These are phyloP conservation scores for Bombyx mandarina DNA, from an alignment of 1,140 invertebrate genomes.

Conservation along the genomic window DNA sequence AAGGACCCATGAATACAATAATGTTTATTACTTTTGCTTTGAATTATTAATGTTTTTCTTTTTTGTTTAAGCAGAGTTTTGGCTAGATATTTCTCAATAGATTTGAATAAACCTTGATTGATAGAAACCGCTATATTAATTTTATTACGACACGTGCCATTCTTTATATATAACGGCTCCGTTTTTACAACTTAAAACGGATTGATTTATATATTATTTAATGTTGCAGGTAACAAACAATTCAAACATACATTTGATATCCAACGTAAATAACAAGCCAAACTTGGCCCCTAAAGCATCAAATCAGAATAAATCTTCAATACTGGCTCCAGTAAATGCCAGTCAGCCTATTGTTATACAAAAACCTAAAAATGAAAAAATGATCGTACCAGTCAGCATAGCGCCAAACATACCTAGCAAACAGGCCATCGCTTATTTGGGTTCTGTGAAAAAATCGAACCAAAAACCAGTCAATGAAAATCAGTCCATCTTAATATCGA, in stretches of 20 bases:
- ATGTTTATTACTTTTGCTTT: too few relatives aligned
- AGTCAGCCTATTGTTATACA: conserved; percentile 66
- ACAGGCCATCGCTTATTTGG: conserved; percentile 56
- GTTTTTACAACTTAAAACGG: too few relatives aligned
- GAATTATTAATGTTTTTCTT: too few relatives aligned
- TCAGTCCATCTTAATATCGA: conserved; percentile 62
- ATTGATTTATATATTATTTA: neutral
- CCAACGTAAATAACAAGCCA: conserved; percentile 54
- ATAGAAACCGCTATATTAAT: too few relatives aligned
- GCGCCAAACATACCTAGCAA: conserved; percentile 44
- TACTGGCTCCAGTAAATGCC: conserved; percentile 49
- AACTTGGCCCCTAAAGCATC: conserved; percentile 54
- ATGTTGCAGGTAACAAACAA: conserved; percentile 56
- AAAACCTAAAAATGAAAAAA: conserved; percentile 61
- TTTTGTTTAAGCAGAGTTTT: too few relatives aligned
- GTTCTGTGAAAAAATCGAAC: conserved; percentile 54
- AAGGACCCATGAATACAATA: too few relatives aligned
- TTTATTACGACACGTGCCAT: too few relatives aligned
- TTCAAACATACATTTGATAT: conserved; percentile 58
- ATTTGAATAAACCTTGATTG: too few relatives aligned
- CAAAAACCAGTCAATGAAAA: conserved; percentile 47
- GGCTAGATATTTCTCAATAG: too few relatives aligned
- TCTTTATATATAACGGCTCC: too few relatives aligned
- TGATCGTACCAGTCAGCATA: conserved; percentile 63
- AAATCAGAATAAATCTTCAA: conserved; percentile 46